phyloP scores from a whole-genome alignment of 2,888 invertebrate genomes.

The Spisula solida region DNA sequence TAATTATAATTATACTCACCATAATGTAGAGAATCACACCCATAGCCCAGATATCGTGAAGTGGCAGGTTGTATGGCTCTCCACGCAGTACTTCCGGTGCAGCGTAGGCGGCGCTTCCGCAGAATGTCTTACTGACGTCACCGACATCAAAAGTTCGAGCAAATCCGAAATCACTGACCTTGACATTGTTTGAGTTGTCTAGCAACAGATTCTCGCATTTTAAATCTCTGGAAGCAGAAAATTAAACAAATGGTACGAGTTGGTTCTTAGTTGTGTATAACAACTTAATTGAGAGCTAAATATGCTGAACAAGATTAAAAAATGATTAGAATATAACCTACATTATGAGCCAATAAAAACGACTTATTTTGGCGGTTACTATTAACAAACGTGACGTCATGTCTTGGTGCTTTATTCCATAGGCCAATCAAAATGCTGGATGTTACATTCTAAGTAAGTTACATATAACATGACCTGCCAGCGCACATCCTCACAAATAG shows the following conservation, averaged over 20 bases:
- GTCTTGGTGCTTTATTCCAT: too few species aligned
- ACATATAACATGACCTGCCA: too few species aligned
- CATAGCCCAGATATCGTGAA: slow-evolving; percentile 93
- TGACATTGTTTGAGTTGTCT: slow-evolving; percentile 91
- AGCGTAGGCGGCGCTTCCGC: slow-evolving; percentile 93
- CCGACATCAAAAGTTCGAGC: slow-evolving; percentile 88
- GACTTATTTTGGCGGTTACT: too few species aligned
- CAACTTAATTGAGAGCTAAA: background rate
- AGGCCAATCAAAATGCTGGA: too few species aligned
- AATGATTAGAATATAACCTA: too few species aligned
- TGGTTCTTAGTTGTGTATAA: background rate
- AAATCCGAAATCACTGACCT: slow-evolving; percentile 96
- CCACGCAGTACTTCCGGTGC: slow-evolving; percentile 95
- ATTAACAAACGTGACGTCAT: too few species aligned
- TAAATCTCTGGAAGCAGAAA: slow-evolving; percentile 90
- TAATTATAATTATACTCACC: slow-evolving; percentile 82
- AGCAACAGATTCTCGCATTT: slow-evolving; percentile 94
- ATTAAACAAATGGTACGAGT: background rate
- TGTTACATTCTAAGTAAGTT: too few species aligned
- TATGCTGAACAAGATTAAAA: too few species aligned
- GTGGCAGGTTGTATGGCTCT: slow-evolving; percentile 87
- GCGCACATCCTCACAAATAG: too few species aligned
- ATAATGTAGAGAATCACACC: slow-evolving; percentile 93
- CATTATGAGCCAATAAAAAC: too few species aligned
- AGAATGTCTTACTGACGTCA: slow-evolving; percentile 86